Evolutionary conservation across 92 coral and sea anemone species (phyloP).

Genomic region (Diadumene lineata): DNA sequence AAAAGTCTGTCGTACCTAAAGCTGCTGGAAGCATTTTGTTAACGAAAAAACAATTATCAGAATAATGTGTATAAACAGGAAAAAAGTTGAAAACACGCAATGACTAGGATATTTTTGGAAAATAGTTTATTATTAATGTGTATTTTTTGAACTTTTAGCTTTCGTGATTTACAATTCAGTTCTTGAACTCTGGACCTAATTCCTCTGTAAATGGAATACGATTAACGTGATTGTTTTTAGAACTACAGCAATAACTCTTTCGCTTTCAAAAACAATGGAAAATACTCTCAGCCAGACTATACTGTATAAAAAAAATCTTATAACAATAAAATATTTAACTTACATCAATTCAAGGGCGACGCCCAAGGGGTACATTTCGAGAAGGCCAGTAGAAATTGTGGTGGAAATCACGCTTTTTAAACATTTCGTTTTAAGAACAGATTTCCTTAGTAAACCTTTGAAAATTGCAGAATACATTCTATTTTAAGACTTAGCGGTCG

Average conservation of each 20-base stretch:
- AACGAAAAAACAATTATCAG: constrained; percentile 5
- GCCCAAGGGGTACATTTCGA: not conserved
- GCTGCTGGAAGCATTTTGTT: constrained; percentile 20
- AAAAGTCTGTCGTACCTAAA: too few relatives aligned
- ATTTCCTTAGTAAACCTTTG: not conserved
- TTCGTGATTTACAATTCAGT: not conserved
- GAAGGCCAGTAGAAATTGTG: not conserved
- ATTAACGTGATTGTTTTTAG: too few relatives aligned
- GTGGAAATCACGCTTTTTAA: not conserved
- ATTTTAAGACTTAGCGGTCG: not conserved
- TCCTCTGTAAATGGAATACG: not conserved
- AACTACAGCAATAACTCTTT: not conserved
- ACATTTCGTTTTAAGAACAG: not conserved
- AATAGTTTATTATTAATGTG: not conserved
- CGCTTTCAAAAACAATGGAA: not conserved
- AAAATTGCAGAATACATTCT: not conserved
- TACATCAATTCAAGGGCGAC: not conserved
- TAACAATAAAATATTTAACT: not conserved
- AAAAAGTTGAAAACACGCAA: not conserved
- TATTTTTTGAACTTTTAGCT: not conserved
- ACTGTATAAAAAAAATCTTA: not conserved
- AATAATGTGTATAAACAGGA: constrained; percentile 17
- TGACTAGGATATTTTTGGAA: too few relatives aligned
- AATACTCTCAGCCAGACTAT: not conserved
- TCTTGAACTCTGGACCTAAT: not conserved